Evolutionary conservation across 1,140 invertebrate species (phyloP), one percentile per base, ranked within the genome.

Genomic region (Orchestia grillus): DNA sequence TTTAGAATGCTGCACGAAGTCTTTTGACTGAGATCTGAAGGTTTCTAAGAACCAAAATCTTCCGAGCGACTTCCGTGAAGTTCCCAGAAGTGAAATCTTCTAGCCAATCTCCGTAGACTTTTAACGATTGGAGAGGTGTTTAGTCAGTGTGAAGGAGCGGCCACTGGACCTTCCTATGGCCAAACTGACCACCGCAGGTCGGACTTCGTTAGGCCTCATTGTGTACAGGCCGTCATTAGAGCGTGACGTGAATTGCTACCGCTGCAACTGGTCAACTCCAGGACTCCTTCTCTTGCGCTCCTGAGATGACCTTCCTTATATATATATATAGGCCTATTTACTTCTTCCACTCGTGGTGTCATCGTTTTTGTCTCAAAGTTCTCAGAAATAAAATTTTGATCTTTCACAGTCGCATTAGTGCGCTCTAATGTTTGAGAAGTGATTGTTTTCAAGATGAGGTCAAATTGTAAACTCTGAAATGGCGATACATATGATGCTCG

Each of bases 161-260:
- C 44, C 92, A 45, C 43, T 94, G 92, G 92, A 94, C 92, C 92
- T 94, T 45, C 92, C 92, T 90, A 42, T 3, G 62, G 62, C 88
- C 36, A 90, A 90, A 90, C 92, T 94, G 92, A 94, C 92, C 92
- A 94, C 44, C 92, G 92, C 44, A 8, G 43, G 36, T 44, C 40
- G 92, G 92, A 94, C 92, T 94, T 94, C 92, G 92, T 94, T 94
- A 94, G 92, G 41, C 92, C 47, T 94, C 92, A 94, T 94, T 94
- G 92, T 94, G 44, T 47, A 47, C 4, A 94, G 92, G 3, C 92
- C 92, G 47, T 94, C 92, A 94, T 94, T 94, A 94, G 36, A 44
- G 92, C 92, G 92, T 94, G 92, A 94, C 92, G 36, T n/a, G 92
- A 94, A 94, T 94, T 94, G 92, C 43, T 45, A 42, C 28, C 43